Percentiles rank a stretch among this genome's conserved stretches.
Evolutionary conservation across 1,140 invertebrate species (phyloP).

Genomic region (Drosophila jambulina): DNA sequence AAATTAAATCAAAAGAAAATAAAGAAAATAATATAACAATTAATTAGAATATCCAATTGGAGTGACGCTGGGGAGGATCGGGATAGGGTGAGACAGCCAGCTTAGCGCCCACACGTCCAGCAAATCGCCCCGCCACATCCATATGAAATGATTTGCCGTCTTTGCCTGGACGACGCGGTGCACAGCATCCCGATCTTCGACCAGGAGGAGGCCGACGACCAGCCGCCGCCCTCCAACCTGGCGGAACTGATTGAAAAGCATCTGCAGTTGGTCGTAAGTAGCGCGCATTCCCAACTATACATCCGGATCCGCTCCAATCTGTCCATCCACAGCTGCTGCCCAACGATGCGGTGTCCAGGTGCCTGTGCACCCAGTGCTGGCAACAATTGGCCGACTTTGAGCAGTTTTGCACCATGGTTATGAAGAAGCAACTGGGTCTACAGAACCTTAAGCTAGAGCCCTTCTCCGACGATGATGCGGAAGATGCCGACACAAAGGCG

Average conservation of each 20-base stretch:
- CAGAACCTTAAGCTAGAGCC: conserved; percentile 46
- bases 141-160: conserved; percentile 45
- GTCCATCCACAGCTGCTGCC: conserved; percentile 25
- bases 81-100: background rate
- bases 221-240: conserved; percentile 30
- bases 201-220: conserved; percentile 5
- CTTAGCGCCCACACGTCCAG: background rate
- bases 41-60: background rate
- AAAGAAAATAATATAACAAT: background rate
- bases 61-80: background rate
- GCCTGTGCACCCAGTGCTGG: conserved; percentile 50
- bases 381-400: conserved; percentile 50
- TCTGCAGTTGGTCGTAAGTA: conserved; percentile 39
- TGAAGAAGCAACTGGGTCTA: conserved; percentile 43
- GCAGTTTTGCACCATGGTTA: conserved; percentile 46
- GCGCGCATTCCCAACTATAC: background rate
- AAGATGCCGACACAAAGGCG: conserved; percentile 29
- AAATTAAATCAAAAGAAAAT: background rate
- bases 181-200: conserved; percentile 47
- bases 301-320: too few species aligned
- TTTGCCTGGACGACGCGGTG: conserved; percentile 47
- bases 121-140: background rate
- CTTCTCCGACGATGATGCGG: conserved; percentile 18
- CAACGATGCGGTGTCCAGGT: conserved; percentile 27
- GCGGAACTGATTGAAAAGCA: conserved; percentile 47